Evolutionary conservation across 2,797 vertebrate genomes (phyloP), one percentile per base, ranked within the genome.

Genomic region (Gastrophryne carolinensis): DNA sequence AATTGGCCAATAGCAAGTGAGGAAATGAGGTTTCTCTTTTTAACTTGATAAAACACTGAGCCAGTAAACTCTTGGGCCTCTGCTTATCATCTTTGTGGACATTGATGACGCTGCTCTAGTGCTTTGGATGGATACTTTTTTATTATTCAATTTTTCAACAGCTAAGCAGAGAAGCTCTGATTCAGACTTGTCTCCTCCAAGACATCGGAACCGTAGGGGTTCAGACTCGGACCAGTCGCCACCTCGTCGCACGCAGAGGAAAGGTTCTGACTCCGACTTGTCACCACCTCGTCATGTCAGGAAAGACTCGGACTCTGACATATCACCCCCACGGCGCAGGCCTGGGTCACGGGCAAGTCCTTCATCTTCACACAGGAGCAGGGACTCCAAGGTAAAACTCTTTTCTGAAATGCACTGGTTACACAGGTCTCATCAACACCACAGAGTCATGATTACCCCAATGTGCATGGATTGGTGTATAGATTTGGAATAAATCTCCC

Each of bases 161-260:
- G n/a, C 0, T 27, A 63, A 0, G 70, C 81, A 79, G 75, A 84
- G 76, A 0, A 23, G 32, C 3, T 80, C 84, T 0, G 57, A 66
- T 5, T 79, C 84, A 0, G 61, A 62, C 5, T 56, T 75, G 11
- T 89, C 84, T 26, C 79, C 80, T 0, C 82, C 62, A 0, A 79
- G 82, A 61, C 84, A 83, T 12, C 1, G 4, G 19, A 13, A 0
- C 4, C 3, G 21, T 15, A 39, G 2, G 1, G 80, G 79, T 21
- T 90, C 90, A 12, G 89, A 89, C 61, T 89, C 92, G 0, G 89
- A 91, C 79, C 72, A 87, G 4, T 93, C 86, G 11, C 89, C 92
- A 12, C 89, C 87, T 32, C 84, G 86, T 21, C 88, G 81, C 72
- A 75, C n/a, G 3, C 79, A 11, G 32, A 64, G 63, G 34, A 49